Percentiles rank a stretch among this genome's conserved stretches.
phyloP scores from a whole-genome alignment of 2,113 vertebrate species.

The Amblyornis subalaris region DNA sequence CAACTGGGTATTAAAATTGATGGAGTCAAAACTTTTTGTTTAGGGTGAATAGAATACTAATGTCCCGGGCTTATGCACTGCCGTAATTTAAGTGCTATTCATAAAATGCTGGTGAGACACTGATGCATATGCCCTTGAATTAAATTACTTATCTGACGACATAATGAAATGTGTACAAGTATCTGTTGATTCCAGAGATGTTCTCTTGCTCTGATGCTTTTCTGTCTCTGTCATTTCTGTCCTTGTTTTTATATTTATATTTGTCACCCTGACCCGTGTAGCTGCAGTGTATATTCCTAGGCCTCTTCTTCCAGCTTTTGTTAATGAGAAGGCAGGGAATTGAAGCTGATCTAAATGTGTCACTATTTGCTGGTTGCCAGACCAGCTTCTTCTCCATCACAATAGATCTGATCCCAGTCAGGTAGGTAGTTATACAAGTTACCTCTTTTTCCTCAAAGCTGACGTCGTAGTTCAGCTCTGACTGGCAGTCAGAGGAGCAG shows the following conservation, averaged over 20 bases:
- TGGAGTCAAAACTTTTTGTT: constrained; percentile 64
- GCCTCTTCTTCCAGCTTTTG: background rate
- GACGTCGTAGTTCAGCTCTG: background rate
- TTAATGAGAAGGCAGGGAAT: background rate
- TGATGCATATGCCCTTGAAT: constrained; percentile 36
- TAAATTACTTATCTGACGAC: background rate
- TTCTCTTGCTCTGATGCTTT: background rate
- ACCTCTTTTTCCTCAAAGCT: background rate
- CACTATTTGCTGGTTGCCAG: background rate
- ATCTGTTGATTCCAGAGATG: background rate
- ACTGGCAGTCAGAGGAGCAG: background rate
- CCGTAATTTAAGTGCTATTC: constrained; percentile 53
- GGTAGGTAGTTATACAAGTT: background rate
- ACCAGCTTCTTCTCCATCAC: background rate
- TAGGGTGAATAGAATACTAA: constrained; percentile 67
- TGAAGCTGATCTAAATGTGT: background rate
- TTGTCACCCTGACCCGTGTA: rapidly evolving
- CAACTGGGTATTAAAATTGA: constrained; percentile 69
- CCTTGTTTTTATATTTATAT: background rate
- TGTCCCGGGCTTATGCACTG: constrained; percentile 16
- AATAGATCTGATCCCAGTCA: background rate
- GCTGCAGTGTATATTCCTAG: background rate
- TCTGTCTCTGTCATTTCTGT: background rate
- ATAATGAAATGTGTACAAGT: background rate
- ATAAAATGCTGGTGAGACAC: background rate